Conservation (phyloP, 2,113 vertebrate genomes). For the Neofelis nebulosa region DNA sequence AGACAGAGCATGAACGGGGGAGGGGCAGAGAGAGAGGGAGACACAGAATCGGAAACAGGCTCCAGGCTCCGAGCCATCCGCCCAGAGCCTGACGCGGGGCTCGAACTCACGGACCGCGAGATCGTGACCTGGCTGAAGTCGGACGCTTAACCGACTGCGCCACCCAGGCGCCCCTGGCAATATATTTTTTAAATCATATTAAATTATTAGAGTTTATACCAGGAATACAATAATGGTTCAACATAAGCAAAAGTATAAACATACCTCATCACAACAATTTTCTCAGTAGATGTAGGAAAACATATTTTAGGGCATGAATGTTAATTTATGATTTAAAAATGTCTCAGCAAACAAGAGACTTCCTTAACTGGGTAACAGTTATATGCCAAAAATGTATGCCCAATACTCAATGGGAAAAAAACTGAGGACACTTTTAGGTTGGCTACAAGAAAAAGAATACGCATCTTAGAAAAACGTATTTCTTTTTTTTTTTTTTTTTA, state of each 20-base stretch:
- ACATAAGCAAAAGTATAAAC: not conserved
- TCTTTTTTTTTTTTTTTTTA: not conserved
- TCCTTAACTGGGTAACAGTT: not conserved
- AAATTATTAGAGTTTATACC: not conserved
- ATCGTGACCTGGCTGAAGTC: too few relatives aligned
- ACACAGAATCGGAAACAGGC: too few relatives aligned
- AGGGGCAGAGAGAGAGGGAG: too few relatives aligned
- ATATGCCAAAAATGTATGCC: not conserved
- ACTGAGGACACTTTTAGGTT: not conserved
- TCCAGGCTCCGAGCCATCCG: too few relatives aligned
- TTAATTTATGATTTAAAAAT: constrained; percentile 1
- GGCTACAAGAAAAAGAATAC: not conserved
- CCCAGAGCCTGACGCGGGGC: too few relatives aligned
- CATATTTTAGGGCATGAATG: not conserved
- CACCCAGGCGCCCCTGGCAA: too few relatives aligned
- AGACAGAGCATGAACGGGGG: too few relatives aligned
- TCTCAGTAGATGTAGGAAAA: not conserved
- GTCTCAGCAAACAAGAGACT: not conserved
- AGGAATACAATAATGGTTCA: not conserved
- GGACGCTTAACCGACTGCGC: too few relatives aligned
- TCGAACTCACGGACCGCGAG: too few relatives aligned
- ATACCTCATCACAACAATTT: not conserved
- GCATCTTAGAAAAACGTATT: not conserved
- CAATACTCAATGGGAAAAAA: not conserved
- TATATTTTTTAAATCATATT: not conserved